Evolutionary conservation across 53 echinoderm and acorn worm species (phyloP).

Genomic region (Crossaster papposus): DNA sequence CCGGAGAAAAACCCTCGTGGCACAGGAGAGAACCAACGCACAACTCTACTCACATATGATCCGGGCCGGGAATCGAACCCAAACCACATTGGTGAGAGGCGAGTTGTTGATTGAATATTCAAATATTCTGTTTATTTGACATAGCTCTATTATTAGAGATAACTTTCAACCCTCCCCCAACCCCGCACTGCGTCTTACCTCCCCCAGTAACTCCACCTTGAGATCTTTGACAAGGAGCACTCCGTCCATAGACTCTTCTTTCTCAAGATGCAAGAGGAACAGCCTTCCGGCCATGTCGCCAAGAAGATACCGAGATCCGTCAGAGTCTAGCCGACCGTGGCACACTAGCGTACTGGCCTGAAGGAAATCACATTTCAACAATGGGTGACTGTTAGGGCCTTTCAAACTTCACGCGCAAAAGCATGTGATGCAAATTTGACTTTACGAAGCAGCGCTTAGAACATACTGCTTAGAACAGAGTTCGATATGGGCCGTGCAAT

Average conservation of each 20-base stretch:
- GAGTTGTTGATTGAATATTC: not conserved
- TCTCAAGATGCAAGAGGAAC: conserved; percentile 91
- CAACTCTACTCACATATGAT: no score
- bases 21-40: no score
- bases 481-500: no score
- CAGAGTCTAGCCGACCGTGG: conserved; percentile 88
- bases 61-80: no score
- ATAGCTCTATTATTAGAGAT: not conserved
- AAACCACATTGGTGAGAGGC: no score
- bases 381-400: no score
- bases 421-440: no score
- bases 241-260: conserved; percentile 94
- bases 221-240: conserved; percentile 84
- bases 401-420: no score
- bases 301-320: conserved; percentile 91
- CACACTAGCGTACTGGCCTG: conserved; percentile 95
- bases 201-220: conserved; percentile 87
- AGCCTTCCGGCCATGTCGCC: conserved; percentile 91
- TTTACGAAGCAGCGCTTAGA: no score
- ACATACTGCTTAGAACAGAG: no score
- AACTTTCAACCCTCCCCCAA: not conserved
- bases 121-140: not conserved
- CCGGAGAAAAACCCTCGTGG: no score
- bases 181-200: conserved; percentile 63
- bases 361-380: no score